Evolutionary conservation across 1,140 invertebrate genomes (phyloP), one percentile per base, ranked within the genome.

Genomic region (Limonius californicus): DNA sequence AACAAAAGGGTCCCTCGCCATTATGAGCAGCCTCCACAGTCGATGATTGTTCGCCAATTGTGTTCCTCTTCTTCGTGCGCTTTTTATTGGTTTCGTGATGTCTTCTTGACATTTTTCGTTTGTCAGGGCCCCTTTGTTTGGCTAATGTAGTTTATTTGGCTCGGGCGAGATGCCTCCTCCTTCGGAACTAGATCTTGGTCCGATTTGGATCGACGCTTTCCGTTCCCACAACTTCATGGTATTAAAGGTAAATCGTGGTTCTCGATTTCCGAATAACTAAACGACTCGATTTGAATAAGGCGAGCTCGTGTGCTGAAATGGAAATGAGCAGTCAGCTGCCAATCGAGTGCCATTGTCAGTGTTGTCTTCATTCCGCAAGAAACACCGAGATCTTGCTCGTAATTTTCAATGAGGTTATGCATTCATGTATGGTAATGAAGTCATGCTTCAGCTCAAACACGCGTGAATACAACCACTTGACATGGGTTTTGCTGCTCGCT

Each of bases 381-480:
- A 50, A 50, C 4, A 50, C 16, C 2, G 45, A 19, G 45, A 50
- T 50, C 42, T 50, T 18, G 20, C 59, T 57, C 50, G 57, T 58
- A 61, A 65, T 65, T 65, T 62, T 14, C 64, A 2, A 6, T 39
- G n/a, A 39, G n/a, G 35, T 62, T 42, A 58, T 62, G 45, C 64
- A 62, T 65, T 65, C 57, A 59, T 59, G 56, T 62, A 65, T 65
- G 64, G 54, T 65, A 65, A 65, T 65, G 61, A 45, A 62, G 64
- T 62, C 64, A 62, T 59, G 64, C 57, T 61, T 59, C 3, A 39
- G n/a, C 35, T 39, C 7, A 9, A 6, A 39, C 35, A 39, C n/a
- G 35, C 35, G 35, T 39, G 35, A 39, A 39, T 39, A 39, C 35
- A 39, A 39, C 35, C n/a, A 39, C n/a, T 39, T 39, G 35, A 39